phyloP scores from a whole-genome alignment of 2,113 vertebrate species.

The Ariopsis seemanni region DNA sequence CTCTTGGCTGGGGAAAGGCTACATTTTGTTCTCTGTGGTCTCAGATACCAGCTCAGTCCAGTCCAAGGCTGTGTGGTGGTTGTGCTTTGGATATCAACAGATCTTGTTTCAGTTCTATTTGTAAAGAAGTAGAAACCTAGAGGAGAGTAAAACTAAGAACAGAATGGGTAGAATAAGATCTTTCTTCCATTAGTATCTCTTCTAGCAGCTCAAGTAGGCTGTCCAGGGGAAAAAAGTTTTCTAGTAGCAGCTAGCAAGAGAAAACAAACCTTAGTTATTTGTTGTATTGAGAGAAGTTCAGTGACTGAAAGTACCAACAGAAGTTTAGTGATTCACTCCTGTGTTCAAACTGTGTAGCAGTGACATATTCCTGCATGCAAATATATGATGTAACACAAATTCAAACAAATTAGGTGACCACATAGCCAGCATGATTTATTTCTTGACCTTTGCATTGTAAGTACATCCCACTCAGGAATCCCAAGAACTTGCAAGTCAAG shows the following conservation, averaged over 20 bases:
- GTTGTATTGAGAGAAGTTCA: neutral
- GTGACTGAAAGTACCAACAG: neutral
- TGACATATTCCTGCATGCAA: conserved; percentile 15
- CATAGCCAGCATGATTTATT: neutral
- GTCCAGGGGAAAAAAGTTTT: neutral
- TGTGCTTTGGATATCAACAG: conserved; percentile 3
- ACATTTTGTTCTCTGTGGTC: conserved; percentile 25
- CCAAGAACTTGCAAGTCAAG: neutral
- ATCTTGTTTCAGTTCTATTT: conserved; percentile 38
- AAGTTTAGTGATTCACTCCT: neutral
- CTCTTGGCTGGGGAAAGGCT: neutral
- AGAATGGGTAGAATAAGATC: neutral
- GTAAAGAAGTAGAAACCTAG: conserved; percentile 15
- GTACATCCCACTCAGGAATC: neutral
- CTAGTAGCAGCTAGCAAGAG: neutral
- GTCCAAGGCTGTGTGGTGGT: conserved; percentile 5
- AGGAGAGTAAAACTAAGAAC: neutral
- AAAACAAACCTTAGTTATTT: conserved; percentile 9
- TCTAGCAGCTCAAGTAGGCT: neutral
- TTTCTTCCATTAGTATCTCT: neutral
- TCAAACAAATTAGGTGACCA: conserved; percentile 8
- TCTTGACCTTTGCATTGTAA: neutral
- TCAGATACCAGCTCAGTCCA: conserved; percentile 20
- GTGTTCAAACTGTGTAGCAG: neutral
- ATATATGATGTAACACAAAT: conserved; percentile 34